phyloP scores from a whole-genome alignment of 2,888 invertebrate genomes.

The Mechanitis messenoides region DNA sequence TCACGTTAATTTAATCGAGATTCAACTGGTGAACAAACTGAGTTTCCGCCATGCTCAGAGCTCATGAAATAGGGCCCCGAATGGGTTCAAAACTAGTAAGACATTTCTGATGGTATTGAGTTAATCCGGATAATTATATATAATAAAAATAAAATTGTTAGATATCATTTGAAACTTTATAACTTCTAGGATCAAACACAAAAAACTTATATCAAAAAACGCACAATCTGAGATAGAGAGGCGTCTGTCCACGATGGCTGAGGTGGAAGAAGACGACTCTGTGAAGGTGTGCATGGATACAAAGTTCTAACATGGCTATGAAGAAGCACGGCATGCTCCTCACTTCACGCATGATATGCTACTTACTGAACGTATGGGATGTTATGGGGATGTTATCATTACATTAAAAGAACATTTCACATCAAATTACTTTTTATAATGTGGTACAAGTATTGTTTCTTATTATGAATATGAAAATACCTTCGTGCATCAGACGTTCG shows the following conservation, averaged over 20 bases:
- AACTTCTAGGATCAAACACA: constrained; percentile 76
- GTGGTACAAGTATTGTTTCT: not conserved
- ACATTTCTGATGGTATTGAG: no score
- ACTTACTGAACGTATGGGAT: constrained; percentile 12
- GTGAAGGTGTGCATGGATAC: constrained; percentile 73
- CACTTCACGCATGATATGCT: constrained; percentile 34
- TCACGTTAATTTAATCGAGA: no score
- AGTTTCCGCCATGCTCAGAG: no score
- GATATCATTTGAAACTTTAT: no score
- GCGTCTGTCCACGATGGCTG: constrained; percentile 89
- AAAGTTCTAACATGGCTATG: constrained; percentile 58
- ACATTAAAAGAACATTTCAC: no score
- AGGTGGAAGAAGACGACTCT: constrained; percentile 87
- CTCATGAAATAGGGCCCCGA: no score
- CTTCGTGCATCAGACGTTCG: not conserved
- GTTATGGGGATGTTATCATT: no score
- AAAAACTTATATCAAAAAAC: constrained; percentile 82
- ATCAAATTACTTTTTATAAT: no score
- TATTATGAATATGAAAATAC: not conserved
- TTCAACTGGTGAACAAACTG: no score
- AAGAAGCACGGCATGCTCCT: constrained; percentile 41
- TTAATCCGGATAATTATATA: no score
- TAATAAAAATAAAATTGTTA: no score
- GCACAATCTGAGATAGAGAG: constrained; percentile 78
- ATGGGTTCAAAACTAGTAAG: no score